Evolutionary conservation across 1,140 invertebrate species (phyloP).

Genomic region (Diprion similis): DNA sequence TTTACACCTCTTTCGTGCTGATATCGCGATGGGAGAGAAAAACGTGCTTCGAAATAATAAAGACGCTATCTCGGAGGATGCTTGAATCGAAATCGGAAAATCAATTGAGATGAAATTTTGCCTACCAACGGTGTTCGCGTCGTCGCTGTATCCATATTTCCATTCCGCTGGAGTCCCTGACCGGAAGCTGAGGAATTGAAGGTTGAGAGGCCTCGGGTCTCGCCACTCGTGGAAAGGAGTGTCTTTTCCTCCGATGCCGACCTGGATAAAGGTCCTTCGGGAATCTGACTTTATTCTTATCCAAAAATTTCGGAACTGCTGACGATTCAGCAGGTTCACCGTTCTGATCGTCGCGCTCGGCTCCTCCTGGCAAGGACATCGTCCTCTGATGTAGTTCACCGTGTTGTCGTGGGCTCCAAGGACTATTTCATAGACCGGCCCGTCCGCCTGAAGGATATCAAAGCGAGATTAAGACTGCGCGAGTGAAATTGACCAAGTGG

Average conservation of each 20-base stretch:
- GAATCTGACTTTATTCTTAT: slow-evolving; percentile 16
- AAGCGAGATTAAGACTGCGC: no score
- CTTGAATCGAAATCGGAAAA: no score
- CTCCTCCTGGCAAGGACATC: slow-evolving; percentile 27
- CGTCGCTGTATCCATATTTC: slow-evolving; percentile 21
- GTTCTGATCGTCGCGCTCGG: slow-evolving; percentile 22
- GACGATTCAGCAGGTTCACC: slow-evolving; percentile 20
- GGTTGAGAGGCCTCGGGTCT: slow-evolving; percentile 20
- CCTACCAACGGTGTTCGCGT: slow-evolving; percentile 19
- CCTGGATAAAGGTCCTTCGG: slow-evolving; percentile 20
- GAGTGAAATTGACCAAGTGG: no score
- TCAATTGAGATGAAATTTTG: neutral
- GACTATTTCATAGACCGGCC: slow-evolving; percentile 25
- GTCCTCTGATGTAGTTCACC: slow-evolving; percentile 24
- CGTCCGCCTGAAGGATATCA: slow-evolving; percentile 17
- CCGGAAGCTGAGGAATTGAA: slow-evolving; percentile 26
- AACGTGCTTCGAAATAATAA: no score
- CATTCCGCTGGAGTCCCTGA: slow-evolving; percentile 20
- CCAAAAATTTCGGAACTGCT: slow-evolving; percentile 27
- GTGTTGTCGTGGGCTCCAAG: slow-evolving; percentile 23
- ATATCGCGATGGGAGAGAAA: no score
- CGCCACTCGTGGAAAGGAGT: slow-evolving; percentile 27
- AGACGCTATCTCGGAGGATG: no score
- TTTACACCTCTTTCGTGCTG: no score
- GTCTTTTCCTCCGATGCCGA: slow-evolving; percentile 21